Evolutionary conservation across 2,888 invertebrate genomes (phyloP).

Genomic region (Rutpela maculata): DNA sequence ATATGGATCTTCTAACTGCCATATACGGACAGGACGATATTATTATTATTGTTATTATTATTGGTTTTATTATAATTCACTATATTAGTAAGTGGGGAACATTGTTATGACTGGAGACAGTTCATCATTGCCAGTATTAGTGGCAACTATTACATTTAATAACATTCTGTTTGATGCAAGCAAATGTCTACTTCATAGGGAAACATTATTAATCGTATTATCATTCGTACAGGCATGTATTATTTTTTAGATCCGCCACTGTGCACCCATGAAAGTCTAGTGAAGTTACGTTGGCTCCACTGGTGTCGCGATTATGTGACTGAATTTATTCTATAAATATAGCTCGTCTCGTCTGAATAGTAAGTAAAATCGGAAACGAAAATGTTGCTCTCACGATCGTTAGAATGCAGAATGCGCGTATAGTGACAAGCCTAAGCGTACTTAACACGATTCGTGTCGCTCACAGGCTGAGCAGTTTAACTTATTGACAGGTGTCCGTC

Average conservation of each 20-base stretch:
- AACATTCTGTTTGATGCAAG: too few species aligned
- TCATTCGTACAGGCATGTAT: neutral
- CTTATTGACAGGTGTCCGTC: constrained; percentile 36
- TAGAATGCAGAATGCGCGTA: constrained; percentile 50
- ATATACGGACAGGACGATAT: too few species aligned
- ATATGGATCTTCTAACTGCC: too few species aligned
- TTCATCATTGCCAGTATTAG: too few species aligned
- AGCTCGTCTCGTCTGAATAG: constrained; percentile 51
- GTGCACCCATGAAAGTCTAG: constrained; percentile 41
- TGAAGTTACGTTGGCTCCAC: constrained; percentile 45
- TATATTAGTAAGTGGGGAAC: too few species aligned
- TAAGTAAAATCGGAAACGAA: constrained; percentile 55
- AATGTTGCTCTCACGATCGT: constrained; percentile 56
- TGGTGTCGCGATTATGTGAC: constrained; percentile 54
- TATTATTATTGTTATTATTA: too few species aligned
- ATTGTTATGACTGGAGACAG: too few species aligned
- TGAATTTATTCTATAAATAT: constrained; percentile 58
- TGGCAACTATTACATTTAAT: too few species aligned
- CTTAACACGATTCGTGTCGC: constrained; percentile 52
- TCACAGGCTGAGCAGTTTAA: constrained; percentile 37
- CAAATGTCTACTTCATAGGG: too few species aligned
- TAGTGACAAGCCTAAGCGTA: constrained; percentile 52
- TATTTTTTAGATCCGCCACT: constrained; percentile 1
- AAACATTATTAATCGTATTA: too few species aligned
- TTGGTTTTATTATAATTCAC: too few species aligned